These are phyloP conservation scores for Chironomus striatipennis DNA, from an alignment of 1,140 invertebrate genomes.

Conservation along the genomic window DNA sequence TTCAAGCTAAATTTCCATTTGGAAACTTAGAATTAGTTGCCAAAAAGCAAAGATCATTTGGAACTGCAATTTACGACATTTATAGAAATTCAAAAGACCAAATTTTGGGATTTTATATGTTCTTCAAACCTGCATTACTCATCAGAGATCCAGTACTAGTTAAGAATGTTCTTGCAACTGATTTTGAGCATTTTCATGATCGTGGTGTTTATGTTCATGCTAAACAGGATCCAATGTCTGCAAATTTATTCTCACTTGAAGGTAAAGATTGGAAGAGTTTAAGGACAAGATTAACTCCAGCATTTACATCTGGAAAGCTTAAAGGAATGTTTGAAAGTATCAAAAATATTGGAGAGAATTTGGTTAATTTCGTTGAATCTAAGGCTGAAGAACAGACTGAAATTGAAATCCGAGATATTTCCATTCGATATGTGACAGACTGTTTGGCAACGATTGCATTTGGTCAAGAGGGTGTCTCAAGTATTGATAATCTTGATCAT, in stretches of 20 bases:
- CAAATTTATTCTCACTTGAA: slow-evolving; percentile 31
- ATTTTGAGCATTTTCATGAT: slow-evolving; percentile 41
- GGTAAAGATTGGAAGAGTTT: slow-evolving; percentile 46
- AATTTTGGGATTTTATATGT: slow-evolving; percentile 29
- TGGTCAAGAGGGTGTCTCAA: slow-evolving; percentile 42
- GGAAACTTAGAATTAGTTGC: background rate
- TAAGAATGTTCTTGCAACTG: slow-evolving; percentile 42
- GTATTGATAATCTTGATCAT: slow-evolving; percentile 36
- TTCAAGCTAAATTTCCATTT: background rate
- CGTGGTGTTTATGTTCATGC: slow-evolving; percentile 29
- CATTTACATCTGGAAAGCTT: slow-evolving; percentile 48
- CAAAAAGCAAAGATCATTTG: background rate
- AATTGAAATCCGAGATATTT: slow-evolving; percentile 33
- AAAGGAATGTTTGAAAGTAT: slow-evolving; percentile 45
- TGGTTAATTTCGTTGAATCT: slow-evolving; percentile 26
- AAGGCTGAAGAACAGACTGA: slow-evolving; percentile 32
- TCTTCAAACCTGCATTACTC: slow-evolving; percentile 34
- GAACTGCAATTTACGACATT: background rate
- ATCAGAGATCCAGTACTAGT: slow-evolving; percentile 40
- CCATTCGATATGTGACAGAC: slow-evolving; percentile 40
- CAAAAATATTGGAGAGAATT: slow-evolving; percentile 33
- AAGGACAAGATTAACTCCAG: slow-evolving; percentile 46
- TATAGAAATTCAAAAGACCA: background rate
- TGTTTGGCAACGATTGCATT: slow-evolving; percentile 42
- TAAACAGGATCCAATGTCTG: slow-evolving; percentile 34